Base-by-base conservation (phyloP, 2,888 invertebrate genomes). In the Tribolium freemani region DNA sequence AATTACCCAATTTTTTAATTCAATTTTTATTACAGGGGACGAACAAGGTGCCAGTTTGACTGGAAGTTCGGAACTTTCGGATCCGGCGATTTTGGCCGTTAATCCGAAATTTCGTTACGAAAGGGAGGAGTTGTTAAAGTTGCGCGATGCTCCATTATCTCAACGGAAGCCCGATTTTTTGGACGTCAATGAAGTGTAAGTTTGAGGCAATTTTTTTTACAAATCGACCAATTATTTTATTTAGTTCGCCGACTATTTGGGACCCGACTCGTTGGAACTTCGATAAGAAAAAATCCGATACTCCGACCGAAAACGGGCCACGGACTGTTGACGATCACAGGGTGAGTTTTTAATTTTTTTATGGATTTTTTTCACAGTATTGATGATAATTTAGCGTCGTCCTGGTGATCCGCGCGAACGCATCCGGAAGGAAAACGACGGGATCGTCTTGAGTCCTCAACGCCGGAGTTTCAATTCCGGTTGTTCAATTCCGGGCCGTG, bases 381-480 rank as follows among this genome's bases (percentile, higher is more conserved):
- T 38, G 9, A 20, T 58, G 20, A 45, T 45, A 10, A 45, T 45
- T 45, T 83, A 88, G 85, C 86, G 89, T 70, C 89, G 92, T 9
- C 88, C 91, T 6, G 87, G 88, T 6, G 93, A 93, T 84, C 93
- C 93, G 3, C 90, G 93, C 74, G 94, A 94, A 84, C 91, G 94
- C 57, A 89, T 94, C 60, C 92, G 93, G 76, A 94, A 94, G 85
- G 94, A 94, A 86, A 92, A 93, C 84, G 94, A 94, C 85, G 93
- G 93, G 60, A 94, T 96, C 79, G 93, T 96, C 78, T 88, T 96
- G 80, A 94, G 95, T 78, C 96, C 96, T 61, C 96, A 96, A 86
- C 90, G 96, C 8, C 90, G 95, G 76, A 94, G 94, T 81, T 96
- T 96, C 88, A 94, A 94, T 80, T 93, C 94, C 9, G 96, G 96